These are phyloP conservation scores for Spicauda simplicius DNA, from an alignment of 2,888 invertebrate genomes.

Conservation along the genomic window DNA sequence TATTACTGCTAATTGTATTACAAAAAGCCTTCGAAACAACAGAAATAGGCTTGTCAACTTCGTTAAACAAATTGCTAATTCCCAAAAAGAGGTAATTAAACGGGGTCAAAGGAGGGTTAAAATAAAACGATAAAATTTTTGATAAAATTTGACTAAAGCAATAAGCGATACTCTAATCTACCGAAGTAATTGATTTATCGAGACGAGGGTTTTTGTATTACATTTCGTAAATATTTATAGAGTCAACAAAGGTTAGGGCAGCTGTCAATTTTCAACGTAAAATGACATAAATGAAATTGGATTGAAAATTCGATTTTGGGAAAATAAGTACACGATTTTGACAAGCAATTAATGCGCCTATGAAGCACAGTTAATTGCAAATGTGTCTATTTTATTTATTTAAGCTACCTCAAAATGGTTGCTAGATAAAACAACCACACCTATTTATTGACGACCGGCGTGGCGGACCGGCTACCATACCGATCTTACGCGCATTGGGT, in stretches of 20 bases:
- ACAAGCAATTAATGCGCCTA: neutral
- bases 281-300: neutral
- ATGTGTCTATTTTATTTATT: too few species aligned
- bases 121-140: neutral
- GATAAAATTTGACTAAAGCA: conserved; percentile 7
- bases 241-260: neutral
- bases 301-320: neutral
- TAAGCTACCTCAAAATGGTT: too few species aligned
- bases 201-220: conserved; percentile 4
- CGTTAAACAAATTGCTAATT: neutral
- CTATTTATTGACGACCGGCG: too few species aligned
- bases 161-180: conserved; percentile 12
- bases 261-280: neutral
- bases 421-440: too few species aligned
- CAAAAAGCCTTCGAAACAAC: neutral
- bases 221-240: conserved; percentile 3
- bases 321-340: neutral
- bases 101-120: neutral
- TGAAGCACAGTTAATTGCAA: too few species aligned
- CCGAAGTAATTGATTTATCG: conserved; percentile 28
- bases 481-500: too few species aligned
- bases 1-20: neutral
- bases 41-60: neutral
- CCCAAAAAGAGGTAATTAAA: neutral
- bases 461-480: too few species aligned